Conservation (phyloP, 2,888 invertebrate species). For the Polydesmus complanatus region DNA sequence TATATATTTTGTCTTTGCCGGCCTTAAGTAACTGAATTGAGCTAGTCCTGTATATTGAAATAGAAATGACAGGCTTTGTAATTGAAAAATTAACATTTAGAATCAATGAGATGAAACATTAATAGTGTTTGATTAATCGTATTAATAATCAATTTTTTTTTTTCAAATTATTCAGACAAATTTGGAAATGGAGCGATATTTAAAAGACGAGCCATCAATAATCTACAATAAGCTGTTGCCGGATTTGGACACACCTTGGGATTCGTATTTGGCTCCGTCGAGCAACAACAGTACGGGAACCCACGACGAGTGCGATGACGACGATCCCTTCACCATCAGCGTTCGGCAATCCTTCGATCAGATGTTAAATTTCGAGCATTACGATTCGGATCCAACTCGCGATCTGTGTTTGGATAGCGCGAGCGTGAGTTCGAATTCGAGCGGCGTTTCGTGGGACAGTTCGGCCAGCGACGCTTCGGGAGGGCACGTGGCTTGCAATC, state of each 20-base stretch:
- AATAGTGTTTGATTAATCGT: too few relatives aligned
- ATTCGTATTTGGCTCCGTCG: neutral
- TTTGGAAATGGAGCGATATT: conserved; percentile 1
- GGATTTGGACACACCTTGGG: neutral
- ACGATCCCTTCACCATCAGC: neutral
- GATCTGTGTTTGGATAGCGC: neutral
- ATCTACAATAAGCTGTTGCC: neutral
- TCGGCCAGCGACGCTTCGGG: neutral
- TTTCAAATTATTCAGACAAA: neutral
- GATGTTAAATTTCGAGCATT: neutral
- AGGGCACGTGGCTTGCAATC: neutral
- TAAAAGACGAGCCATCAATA: neutral
- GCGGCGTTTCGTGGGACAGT: conserved; percentile 4
- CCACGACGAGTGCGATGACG: neutral
- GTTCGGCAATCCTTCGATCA: neutral
- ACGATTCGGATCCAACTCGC: neutral
- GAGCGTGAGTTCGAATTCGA: neutral
- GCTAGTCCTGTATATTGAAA: too few relatives aligned
- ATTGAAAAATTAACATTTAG: too few relatives aligned
- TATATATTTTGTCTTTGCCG: too few relatives aligned
- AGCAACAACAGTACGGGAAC: neutral
- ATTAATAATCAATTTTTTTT: neutral
- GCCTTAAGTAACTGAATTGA: too few relatives aligned
- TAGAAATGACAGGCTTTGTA: too few relatives aligned
- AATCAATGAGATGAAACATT: too few relatives aligned